Base-by-base conservation (phyloP, 2,888 invertebrate species). In the Agonopterix subpropinquella region DNA sequence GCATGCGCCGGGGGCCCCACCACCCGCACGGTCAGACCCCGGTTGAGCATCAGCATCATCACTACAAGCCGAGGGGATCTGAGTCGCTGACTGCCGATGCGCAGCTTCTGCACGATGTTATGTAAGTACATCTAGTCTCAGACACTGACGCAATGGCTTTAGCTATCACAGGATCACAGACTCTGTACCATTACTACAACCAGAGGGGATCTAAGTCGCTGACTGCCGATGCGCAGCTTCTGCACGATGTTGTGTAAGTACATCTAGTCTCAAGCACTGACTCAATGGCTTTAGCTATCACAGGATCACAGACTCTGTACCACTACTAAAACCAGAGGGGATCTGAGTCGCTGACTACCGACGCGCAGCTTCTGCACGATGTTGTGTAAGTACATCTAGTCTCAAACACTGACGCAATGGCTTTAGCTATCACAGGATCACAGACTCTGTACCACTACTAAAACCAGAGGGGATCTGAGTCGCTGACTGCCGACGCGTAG, bases 31-130 rank as follows among this genome's bases (percentile, higher is more conserved):
- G 85, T 0, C 78, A 86, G 65, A 67, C 61, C 36, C 78, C 83
- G 37, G 78, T 82, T 39, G 76, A 77, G 1, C 76, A 73, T 11
- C 61, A 63, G 2, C 86, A 86, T 48, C 80, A 89, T 36, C 92
- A 94, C 71, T 92, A 93, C 70, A 85, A 87, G 57, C 93, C 93
- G 0, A 73, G 79, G 4, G 86, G 82, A 11, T 73, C 77, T 0
- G 86, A 91, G 7, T 92, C 93, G 52, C 76, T 95, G 43, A 94
- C 92, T 0, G 91, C 92, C 47, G 95, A 96, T 66, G 83, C 89
- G 8, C 87, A 94, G 62, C 80, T 96, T 13, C 85, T 95, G 48
- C 95, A 94, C 56, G 95, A 96, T 70, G 90, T 91, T 41, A 91
- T 92, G 96, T 96, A 78, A 85, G 89, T 73, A 39, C 39, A 39